Base-by-base conservation (phyloP, 2,113 vertebrate genomes). In the Microcebus griseorufus region DNA sequence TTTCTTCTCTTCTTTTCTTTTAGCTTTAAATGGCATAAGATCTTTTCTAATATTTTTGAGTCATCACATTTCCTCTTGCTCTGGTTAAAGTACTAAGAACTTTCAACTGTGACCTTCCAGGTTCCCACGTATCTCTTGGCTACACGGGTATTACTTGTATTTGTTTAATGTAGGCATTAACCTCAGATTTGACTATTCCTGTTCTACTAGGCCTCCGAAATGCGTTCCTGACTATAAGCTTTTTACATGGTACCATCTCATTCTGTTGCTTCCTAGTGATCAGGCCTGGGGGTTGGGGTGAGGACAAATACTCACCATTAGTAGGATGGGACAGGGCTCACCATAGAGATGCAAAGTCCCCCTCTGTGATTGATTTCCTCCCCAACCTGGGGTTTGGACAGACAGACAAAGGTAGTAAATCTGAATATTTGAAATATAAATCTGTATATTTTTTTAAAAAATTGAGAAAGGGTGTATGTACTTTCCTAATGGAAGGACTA, bases 31-130 rank as follows among this genome's bases (percentile, higher is more conserved):
- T 3, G 55, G 11, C 3, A 27, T 7, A 82, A 73, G 0, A 29
- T 53, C 25, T 76, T 20, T 76, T 83, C 55, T 95, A 82, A 81
- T 53, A 16, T 29, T 93, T 64, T 32, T 27, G 53, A n/a, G 8
- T 29, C 2, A 8, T 45, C 0, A 0, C 4, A 39, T 95, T 45
- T 95, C 37, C 55, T 87, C 65, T 96, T 22, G 20, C 27, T 82
- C 64, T 45, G 90, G 13, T 72, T 29, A 80, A n/a, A 42, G 32
- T 70, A 34, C 29, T 75, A 29, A 25, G 51, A 91, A 14, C 37
- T 69, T 86, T 32, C 55, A 4, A 34, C 0, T 34, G 8, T 85
- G 86, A 17, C 5, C 60, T 95, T 98, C 88, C n/a, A 86, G 85
- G 80, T 94, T 55, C 5, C n/a, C 25, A 45, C 72, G 16, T 34